phyloP scores from a whole-genome alignment of 1,140 invertebrate species.

The Dufourea novaeangliae region DNA sequence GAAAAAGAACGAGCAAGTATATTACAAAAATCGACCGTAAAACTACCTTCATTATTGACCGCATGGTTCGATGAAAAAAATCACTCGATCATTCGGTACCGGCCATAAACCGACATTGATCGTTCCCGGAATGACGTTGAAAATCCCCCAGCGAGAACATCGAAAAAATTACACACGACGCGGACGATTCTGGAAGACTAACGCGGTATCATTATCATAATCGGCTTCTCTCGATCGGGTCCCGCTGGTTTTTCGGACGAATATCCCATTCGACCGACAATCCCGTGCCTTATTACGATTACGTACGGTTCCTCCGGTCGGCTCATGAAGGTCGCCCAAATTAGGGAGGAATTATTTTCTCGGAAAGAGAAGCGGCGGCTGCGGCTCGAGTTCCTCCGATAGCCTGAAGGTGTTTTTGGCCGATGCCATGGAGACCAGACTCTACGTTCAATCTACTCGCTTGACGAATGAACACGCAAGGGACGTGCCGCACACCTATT shows the following conservation, averaged over 20 bases:
- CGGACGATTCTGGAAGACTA: neutral
- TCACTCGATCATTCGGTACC: too few species aligned
- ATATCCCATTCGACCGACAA: neutral
- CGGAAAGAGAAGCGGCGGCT: slow-evolving; percentile 19
- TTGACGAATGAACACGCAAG: slow-evolving; percentile 56
- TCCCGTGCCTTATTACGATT: slow-evolving; percentile 36
- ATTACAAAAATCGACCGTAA: too few species aligned
- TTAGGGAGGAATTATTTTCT: slow-evolving; percentile 47
- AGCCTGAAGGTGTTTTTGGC: slow-evolving; percentile 37
- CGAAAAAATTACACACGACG: neutral
- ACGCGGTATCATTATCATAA: neutral
- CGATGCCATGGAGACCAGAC: slow-evolving; percentile 10
- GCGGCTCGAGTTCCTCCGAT: slow-evolving; percentile 17
- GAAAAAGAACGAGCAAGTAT: too few species aligned
- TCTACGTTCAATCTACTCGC: slow-evolving; percentile 1
- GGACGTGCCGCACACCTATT: slow-evolving; percentile 50
- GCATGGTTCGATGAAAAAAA: too few species aligned
- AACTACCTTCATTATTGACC: too few species aligned
- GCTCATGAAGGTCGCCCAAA: slow-evolving; percentile 31
- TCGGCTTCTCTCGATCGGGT: neutral
- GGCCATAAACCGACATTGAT: too few species aligned
- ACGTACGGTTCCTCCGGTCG: neutral
- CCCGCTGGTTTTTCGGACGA: neutral
- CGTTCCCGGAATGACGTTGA: too few species aligned
- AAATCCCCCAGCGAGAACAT: too few species aligned